Percentiles rank a stretch among this genome's conserved stretches.
Evolutionary conservation across 2,797 vertebrate genomes (phyloP).

Genomic region (Ispidina lecontei): DNA sequence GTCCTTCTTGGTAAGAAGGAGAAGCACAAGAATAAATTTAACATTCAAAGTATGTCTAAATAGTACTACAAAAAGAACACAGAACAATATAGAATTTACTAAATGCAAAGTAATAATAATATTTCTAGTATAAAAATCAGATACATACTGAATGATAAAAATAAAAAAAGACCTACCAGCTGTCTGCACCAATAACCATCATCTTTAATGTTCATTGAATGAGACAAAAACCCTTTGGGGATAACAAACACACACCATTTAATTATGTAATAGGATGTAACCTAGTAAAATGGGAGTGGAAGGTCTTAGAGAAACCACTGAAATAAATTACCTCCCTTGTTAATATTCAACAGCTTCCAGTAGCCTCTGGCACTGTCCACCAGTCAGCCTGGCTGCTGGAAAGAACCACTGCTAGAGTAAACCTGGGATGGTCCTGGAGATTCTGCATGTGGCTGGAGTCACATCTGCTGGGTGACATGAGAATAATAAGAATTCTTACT

Average conservation of each 20-base stretch:
- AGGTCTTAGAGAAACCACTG: neutral
- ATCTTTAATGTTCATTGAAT: neutral
- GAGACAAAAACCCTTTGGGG: neutral
- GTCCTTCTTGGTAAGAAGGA: neutral
- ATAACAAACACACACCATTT: neutral
- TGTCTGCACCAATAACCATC: constrained; percentile 4
- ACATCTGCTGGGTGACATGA: neutral
- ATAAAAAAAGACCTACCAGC: neutral
- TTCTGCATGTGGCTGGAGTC: fast-evolving
- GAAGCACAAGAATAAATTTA: neutral
- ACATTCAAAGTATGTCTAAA: neutral
- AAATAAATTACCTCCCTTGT: neutral
- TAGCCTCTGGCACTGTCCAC: neutral
- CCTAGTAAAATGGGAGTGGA: neutral
- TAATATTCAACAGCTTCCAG: neutral
- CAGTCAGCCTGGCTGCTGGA: neutral
- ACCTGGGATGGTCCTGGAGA: neutral
- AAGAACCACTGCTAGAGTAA: neutral
- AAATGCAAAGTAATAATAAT: neutral
- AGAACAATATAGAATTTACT: neutral
- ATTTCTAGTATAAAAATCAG: neutral
- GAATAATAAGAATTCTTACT: neutral
- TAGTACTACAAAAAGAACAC: neutral
- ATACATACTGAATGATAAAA: neutral
- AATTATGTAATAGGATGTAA: constrained; percentile 11